Evolutionary conservation across 37 sponge, comb jelly and placozoan genomes (phyloP).

Genomic region (Chondrosia reniformis): DNA sequence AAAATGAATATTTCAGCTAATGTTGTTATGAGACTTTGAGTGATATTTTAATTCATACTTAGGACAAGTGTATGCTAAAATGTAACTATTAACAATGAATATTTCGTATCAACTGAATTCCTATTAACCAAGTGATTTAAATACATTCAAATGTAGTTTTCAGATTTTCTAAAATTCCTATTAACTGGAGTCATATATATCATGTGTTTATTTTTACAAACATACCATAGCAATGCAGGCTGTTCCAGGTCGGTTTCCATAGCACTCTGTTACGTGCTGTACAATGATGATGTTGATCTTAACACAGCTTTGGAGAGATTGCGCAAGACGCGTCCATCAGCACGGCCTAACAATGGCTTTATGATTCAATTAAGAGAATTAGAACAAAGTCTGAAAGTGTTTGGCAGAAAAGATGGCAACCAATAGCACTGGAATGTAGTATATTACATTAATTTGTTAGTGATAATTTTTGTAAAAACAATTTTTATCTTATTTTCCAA

Average conservation of each 20-base stretch:
- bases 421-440: too few relatives aligned
- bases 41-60: not conserved
- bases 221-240: slow-evolving; percentile 60
- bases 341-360: slow-evolving; percentile 58
- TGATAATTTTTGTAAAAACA: too few relatives aligned
- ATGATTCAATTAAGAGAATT: slow-evolving; percentile 62
- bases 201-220: not conserved
- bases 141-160: too few relatives aligned
- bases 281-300: slow-evolving; percentile 33
- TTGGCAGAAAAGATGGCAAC: too few relatives aligned
- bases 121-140: too few relatives aligned
- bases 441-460: too few relatives aligned
- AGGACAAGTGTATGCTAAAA: not conserved
- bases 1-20: not conserved
- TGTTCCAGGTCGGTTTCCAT: slow-evolving; percentile 61
- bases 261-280: slow-evolving; percentile 59
- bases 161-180: too few relatives aligned
- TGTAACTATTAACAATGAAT: not conserved
- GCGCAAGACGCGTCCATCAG: slow-evolving; percentile 51
- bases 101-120: not conserved
- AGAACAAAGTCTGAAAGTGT: too few relatives aligned
- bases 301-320: slow-evolving; percentile 33
- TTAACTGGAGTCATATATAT: too few relatives aligned
- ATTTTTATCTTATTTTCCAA: too few relatives aligned
- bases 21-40: not conserved